These are phyloP conservation scores for Lingula anatina DNA, from an alignment of 2,888 invertebrate genomes.

Conservation along the genomic window DNA sequence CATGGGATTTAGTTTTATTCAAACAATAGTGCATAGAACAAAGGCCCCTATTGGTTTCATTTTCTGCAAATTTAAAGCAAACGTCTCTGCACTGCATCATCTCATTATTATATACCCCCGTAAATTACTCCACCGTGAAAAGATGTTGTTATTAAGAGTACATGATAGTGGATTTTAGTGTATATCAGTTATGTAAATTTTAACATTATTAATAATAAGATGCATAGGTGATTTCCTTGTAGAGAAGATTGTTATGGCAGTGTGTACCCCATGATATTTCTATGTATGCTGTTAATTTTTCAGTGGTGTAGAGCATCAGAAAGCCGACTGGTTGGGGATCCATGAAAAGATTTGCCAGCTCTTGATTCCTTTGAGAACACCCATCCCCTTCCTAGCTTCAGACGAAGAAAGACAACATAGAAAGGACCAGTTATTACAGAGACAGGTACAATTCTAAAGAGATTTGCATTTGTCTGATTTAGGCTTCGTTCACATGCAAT, in stretches of 20 bases:
- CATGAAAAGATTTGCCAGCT: slow-evolving; percentile 52
- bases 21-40: too few species aligned
- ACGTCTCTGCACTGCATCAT: too few species aligned
- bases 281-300: slow-evolving; percentile 8
- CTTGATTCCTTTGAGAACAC: slow-evolving; percentile 40
- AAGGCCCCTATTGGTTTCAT: too few species aligned
- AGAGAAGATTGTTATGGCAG: too few species aligned
- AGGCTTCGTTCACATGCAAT: too few species aligned
- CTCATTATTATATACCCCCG: too few species aligned
- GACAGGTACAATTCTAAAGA: slow-evolving; percentile 29
- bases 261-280: too few species aligned
- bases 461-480: neutral
- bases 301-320: slow-evolving; percentile 49
- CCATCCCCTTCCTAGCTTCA: slow-evolving; percentile 46
- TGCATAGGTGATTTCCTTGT: too few species aligned
- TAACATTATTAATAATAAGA: neutral
- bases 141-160: too few species aligned
- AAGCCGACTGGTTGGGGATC: slow-evolving; percentile 50
- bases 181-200: neutral
- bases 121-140: too few species aligned
- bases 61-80: too few species aligned
- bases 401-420: slow-evolving; percentile 47
- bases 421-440: slow-evolving; percentile 29
- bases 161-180: neutral
- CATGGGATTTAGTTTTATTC: too few species aligned